Conservation (phyloP, 2,888 invertebrate genomes). For the Brachypalpus laphriformis region DNA sequence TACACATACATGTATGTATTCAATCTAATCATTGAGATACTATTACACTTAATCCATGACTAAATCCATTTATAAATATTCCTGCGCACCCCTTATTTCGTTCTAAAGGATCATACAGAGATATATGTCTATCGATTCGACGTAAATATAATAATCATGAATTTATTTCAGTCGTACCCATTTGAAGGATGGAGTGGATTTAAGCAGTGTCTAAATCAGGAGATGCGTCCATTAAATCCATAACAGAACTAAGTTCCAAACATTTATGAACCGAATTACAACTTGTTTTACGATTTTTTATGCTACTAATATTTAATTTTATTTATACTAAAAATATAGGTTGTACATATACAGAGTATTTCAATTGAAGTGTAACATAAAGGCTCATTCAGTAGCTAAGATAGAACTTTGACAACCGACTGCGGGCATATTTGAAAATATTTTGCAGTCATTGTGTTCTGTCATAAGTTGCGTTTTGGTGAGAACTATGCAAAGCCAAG, state of each 20-base stretch:
- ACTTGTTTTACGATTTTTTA: neutral
- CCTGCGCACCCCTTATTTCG: neutral
- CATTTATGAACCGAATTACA: neutral
- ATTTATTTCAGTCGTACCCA: constrained; percentile 40
- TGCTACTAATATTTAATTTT: neutral
- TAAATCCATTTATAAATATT: neutral
- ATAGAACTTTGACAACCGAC: no score
- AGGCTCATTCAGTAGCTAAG: no score
- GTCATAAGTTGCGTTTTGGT: no score
- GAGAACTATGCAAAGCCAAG: no score
- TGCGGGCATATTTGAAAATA: no score
- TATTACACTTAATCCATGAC: neutral
- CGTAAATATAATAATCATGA: constrained; percentile 63
- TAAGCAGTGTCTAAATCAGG: constrained; percentile 51
- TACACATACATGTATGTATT: neutral
- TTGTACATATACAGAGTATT: no score
- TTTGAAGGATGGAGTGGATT: constrained; percentile 28
- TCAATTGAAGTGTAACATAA: no score
- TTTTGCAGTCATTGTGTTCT: no score
- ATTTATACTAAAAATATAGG: neutral
- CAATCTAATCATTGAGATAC: neutral
- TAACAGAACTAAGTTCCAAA: neutral
- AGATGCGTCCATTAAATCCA: constrained; percentile 32
- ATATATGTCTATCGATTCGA: neutral
- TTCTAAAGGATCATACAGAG: neutral